Conservation (phyloP, 2,888 invertebrate species). For the Ganaspis brasiliensis region DNA sequence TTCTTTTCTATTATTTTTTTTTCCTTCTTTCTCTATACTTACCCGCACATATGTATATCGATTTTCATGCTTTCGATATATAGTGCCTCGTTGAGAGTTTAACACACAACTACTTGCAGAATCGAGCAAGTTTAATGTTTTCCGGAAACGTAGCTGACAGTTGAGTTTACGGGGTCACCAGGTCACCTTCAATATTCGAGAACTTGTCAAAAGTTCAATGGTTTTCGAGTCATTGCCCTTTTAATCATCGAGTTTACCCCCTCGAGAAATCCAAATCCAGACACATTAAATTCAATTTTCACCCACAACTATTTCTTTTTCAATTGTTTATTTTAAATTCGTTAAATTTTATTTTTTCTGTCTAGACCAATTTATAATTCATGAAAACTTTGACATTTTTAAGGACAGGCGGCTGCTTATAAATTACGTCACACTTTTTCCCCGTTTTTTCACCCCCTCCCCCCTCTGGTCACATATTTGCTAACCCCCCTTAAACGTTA, state of each 20-base stretch:
- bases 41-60: conserved; percentile 1
- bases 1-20: conserved; percentile 45
- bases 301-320: too few species aligned
- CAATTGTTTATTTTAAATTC: too few species aligned
- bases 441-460: too few species aligned
- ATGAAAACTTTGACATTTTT: too few species aligned
- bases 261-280: neutral
- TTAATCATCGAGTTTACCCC: neutral
- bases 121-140: conserved; percentile 56
- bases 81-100: neutral
- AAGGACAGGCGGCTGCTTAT: too few species aligned
- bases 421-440: too few species aligned
- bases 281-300: neutral
- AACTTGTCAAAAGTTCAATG: conserved; percentile 40
- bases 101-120: conserved; percentile 18
- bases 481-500: too few species aligned
- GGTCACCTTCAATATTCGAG: conserved; percentile 36
- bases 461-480: too few species aligned
- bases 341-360: too few species aligned
- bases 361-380: too few species aligned
- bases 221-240: conserved; percentile 14
- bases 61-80: conserved; percentile 31
- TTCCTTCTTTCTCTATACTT: neutral
- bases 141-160: conserved; percentile 51
- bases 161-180: conserved; percentile 27